Percentiles rank a stretch among this genome's conserved stretches.
phyloP scores from a whole-genome alignment of 2,113 vertebrate species.

The Tautogolabrus adspersus region DNA sequence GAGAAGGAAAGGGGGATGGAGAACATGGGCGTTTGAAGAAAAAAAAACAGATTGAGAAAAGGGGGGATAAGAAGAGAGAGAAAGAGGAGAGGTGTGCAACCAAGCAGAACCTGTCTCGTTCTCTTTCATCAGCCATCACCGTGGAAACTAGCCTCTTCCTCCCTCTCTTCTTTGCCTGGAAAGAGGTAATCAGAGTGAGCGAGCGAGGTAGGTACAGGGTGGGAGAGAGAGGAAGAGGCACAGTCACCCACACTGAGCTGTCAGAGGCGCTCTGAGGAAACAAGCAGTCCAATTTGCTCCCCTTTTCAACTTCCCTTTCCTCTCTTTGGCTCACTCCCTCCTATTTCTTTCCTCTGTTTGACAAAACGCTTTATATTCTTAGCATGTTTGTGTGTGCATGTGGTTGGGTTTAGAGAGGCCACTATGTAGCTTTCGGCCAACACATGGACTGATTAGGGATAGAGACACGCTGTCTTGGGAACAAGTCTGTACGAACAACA shows the following conservation, averaged over 20 bases:
- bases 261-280: constrained; percentile 79
- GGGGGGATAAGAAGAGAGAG: constrained; percentile 21
- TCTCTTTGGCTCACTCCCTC: constrained; percentile 46
- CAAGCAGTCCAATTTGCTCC: constrained; percentile 79
- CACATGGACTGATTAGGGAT: constrained; percentile 46
- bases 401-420: constrained; percentile 12
- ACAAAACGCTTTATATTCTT: constrained; percentile 57
- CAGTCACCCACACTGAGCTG: constrained; percentile 75
- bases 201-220: constrained; percentile 57
- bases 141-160: constrained; percentile 73
- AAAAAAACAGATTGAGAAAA: constrained; percentile 1
- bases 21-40: background rate
- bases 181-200: constrained; percentile 73
- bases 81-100: constrained; percentile 67
- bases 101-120: constrained; percentile 78
- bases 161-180: constrained; percentile 49
- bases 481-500: constrained; percentile 11
- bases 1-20: constrained; percentile 29
- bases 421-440: constrained; percentile 37
- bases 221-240: constrained; percentile 47
- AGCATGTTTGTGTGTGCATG: constrained; percentile 23
- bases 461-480: background rate
- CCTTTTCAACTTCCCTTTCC: constrained; percentile 72
- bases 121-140: constrained; percentile 79
- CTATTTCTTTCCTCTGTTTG: constrained; percentile 41